These are phyloP conservation scores for Cettia cetti DNA, from an alignment of 2,113 vertebrate genomes.

Conservation along the genomic window DNA sequence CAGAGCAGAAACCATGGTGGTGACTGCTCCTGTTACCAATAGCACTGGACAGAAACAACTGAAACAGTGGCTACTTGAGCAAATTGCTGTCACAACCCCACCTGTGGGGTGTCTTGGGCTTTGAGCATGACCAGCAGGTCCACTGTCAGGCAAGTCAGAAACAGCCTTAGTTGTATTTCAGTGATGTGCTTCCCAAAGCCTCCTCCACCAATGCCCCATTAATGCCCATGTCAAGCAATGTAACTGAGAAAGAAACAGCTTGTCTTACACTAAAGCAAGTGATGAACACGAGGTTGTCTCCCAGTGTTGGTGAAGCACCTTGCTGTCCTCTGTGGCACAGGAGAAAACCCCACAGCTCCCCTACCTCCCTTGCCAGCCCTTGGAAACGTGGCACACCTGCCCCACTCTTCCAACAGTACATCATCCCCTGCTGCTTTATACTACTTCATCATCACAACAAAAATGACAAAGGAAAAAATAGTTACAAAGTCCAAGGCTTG, in stretches of 20 bases:
- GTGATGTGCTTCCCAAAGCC: background rate
- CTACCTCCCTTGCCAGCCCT: background rate
- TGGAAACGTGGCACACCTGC: background rate
- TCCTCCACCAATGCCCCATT: background rate
- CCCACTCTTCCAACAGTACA: background rate
- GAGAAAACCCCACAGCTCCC: background rate
- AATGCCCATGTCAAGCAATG: background rate
- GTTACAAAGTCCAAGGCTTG: background rate
- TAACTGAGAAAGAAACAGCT: background rate
- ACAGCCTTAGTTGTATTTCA: background rate
- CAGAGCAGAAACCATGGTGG: background rate
- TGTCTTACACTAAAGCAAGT: background rate
- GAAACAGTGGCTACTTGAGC: background rate
- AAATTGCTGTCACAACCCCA: background rate
- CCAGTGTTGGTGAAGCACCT: background rate
- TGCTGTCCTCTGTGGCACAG: background rate
- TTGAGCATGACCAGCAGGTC: background rate
- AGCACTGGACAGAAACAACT: background rate
- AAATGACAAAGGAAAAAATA: background rate
- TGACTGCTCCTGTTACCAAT: background rate
- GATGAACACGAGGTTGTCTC: accelerated
- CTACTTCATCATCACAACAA: background rate
- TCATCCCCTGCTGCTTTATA: background rate
- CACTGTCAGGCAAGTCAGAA: background rate
- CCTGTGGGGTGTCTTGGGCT: background rate